A percentile compares a stretch with the other conserved stretches of the same genome.
Conservation (phyloP, 2,888 invertebrate species). For the Oligia fasciuncula region DNA sequence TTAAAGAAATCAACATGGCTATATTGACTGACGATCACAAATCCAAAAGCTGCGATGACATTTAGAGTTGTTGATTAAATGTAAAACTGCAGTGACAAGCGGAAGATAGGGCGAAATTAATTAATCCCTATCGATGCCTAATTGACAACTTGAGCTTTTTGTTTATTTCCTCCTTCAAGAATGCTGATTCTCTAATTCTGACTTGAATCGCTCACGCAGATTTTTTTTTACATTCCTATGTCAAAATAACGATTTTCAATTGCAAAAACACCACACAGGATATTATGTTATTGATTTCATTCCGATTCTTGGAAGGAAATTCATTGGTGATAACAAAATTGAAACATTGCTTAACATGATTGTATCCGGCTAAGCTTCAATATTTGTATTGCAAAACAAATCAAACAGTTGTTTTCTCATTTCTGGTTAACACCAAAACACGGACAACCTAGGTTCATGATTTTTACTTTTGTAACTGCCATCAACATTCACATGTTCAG, state of each 20-base stretch:
- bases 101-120: neutral
- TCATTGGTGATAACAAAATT: neutral
- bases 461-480: neutral
- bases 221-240: neutral
- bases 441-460: neutral
- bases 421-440: no score
- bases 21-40: neutral
- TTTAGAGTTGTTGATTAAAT: conserved; percentile 9
- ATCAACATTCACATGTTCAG: neutral
- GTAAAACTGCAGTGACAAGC: neutral
- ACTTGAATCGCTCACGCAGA: neutral
- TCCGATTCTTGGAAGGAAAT: neutral
- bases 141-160: neutral
- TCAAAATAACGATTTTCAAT: neutral
- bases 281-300: neutral
- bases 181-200: neutral
- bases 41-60: neutral
- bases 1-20: neutral
- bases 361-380: neutral
- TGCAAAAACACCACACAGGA: neutral
- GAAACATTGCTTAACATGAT: neutral
- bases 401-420: neutral
- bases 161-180: neutral
- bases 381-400: neutral
- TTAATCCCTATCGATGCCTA: neutral